Base-by-base conservation (phyloP, 2,797 vertebrate genomes). In the Mergus octosetaceus region DNA sequence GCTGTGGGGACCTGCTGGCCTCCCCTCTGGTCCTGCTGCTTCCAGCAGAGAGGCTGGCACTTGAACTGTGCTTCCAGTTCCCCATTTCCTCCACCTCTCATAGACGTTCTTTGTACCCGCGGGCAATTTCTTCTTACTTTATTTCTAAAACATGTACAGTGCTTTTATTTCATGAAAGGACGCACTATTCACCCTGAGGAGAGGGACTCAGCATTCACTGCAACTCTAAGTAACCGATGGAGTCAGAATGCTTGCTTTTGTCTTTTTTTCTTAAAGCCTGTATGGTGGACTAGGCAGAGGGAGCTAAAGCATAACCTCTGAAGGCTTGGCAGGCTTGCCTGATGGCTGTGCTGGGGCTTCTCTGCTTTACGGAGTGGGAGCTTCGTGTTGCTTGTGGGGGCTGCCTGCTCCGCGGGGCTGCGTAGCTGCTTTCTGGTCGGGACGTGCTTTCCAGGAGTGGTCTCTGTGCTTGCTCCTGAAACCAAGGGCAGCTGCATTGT, bases 41-140 rank as follows among this genome's bases (percentile, higher is more conserved):
- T 11, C 49, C 58, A 56, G 77, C 70, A 85, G 77, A 47, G 77
- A 49, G 43, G 36, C 96, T 96, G 85, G 73, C 89, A 78, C 70
- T 88, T 27, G n/a, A 47, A 76, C 38, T 47, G 21, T 4, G 27
- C 24, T 80, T 88, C 84, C 32, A 72, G 64, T 80, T 90, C 56
- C 71, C 49, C 0, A 1, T 16, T 80, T 85, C 61, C 36, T 87
- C 21, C 14, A 65, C 75, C 65, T 89, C 74, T 57, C 75, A 83
- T 16, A 96, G 90, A 9, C 68, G 77, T 77, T 17, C 85, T 93
- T 93, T 87, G 80, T 95, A 24, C 53, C 70, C 49, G 68, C 6
- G 24, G 72, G 72, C 45, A 57, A 45, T n/a, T n/a, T n/a, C n/a
- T n/a, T n/a, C 70, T 87, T 76, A 43, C 70, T 89, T 79, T 66